Evolutionary conservation across 2,797 vertebrate species (phyloP).

Genomic region (Malurus leucopterus): DNA sequence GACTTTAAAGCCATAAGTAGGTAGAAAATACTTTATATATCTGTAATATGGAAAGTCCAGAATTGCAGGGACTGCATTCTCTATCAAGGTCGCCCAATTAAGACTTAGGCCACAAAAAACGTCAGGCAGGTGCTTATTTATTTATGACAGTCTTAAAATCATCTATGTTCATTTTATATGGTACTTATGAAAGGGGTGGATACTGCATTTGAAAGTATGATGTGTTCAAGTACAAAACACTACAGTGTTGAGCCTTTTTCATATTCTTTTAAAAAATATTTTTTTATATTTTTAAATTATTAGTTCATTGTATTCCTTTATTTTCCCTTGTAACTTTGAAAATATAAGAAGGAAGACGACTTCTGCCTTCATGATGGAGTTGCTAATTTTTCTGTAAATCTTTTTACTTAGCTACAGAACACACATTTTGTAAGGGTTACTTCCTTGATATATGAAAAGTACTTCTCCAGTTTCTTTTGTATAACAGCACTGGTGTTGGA

Average conservation of each 20-base stretch:
- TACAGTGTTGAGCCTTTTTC: background rate
- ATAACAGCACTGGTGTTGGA: background rate
- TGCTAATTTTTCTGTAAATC: background rate
- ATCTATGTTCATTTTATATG: background rate
- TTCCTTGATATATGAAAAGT: background rate
- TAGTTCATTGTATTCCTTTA: background rate
- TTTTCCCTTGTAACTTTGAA: background rate
- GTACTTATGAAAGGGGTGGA: background rate
- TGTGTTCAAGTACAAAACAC: background rate
- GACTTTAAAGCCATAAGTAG: background rate
- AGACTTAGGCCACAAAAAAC: background rate
- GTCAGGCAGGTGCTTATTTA: background rate
- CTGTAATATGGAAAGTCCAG: background rate
- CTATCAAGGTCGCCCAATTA: background rate
- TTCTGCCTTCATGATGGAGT: background rate
- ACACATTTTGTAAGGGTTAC: background rate
- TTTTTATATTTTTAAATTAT: background rate
- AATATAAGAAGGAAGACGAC: background rate
- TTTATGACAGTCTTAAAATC: background rate
- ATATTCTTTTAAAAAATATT: background rate
- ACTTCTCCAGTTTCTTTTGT: background rate
- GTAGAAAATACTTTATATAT: background rate
- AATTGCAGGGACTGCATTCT: background rate
- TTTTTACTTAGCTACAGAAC: background rate
- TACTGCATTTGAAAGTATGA: background rate